A percentile compares a stretch with the other conserved stretches of the same genome.
Evolutionary conservation across 2,113 vertebrate species (phyloP).

Genomic region (Gymnobelideus leadbeateri): DNA sequence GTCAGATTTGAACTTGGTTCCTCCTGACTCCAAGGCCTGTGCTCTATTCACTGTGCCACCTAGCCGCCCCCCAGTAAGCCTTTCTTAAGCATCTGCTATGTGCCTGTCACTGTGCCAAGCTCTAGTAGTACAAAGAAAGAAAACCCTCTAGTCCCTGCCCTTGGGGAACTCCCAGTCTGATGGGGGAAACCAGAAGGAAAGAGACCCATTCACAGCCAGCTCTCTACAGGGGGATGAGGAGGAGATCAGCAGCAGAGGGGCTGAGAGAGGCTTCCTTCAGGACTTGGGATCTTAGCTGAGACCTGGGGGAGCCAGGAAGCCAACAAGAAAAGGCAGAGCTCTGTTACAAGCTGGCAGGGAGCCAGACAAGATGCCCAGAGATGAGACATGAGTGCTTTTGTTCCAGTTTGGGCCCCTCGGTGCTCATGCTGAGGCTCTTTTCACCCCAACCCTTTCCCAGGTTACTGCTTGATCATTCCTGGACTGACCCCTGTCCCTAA

Average conservation of each 20-base stretch:
- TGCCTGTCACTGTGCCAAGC: background rate
- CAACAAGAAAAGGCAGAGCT: no score
- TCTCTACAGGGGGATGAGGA: background rate
- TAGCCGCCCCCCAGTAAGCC: background rate
- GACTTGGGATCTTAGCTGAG: background rate
- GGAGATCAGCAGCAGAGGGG: background rate
- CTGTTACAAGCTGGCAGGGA: no score
- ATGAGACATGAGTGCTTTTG: background rate
- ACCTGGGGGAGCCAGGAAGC: background rate
- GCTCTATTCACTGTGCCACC: no score
- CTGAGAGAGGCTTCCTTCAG: background rate
- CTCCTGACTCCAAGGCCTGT: no score
- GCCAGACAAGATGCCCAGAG: background rate
- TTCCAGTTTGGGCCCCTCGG: background rate
- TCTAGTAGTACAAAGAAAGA: background rate
- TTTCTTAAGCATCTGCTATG: background rate
- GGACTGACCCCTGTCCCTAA: background rate
- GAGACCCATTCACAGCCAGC: background rate
- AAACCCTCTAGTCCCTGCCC: no score
- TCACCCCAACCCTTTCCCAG: background rate
- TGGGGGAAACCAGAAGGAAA: background rate
- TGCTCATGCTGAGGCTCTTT: background rate
- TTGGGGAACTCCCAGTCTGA: background rate
- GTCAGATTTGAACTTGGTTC: no score
- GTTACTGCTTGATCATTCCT: background rate